Base-by-base conservation (phyloP, 2,888 invertebrate genomes). In the Luperina testacea region DNA sequence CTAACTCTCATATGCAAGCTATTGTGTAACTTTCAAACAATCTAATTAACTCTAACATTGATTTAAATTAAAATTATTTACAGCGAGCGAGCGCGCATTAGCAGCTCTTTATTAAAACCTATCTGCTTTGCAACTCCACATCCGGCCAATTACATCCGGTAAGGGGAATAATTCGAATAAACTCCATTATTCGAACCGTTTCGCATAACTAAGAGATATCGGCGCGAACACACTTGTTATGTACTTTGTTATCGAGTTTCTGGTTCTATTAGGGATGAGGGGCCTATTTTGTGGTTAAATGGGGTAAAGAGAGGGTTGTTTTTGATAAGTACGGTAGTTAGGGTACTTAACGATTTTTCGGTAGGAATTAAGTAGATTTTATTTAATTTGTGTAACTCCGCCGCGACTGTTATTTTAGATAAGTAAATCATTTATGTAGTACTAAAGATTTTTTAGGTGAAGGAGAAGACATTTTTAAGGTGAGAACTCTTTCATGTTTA, bases 121-220 rank as follows among this genome's bases (percentile, higher is more conserved):
- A 86, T 79, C 82, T 79, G 79, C 67, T 86, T 63, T 72, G 75
- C 38, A 82, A 75, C 72, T 72, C 65, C 69, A 72, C 65, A 82
- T 78, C 86, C 86, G 32, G 42, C 74, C 80, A 83, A 86, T 86
- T 86, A 86, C 72, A 75, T 75, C 83, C 74, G 57, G 57, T 72
- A 71, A 68, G 71, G 76, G 67, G 75, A 72, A 85, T 83, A 83
- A 81, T 81, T 72, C 72, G 61, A 65, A 77, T 57, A 77, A 80
- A 80, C 83, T 72, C 74, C 64, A 79, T 85, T 77, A 85, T 75
- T 38, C 75, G 85, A 86, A 77, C 59, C 65, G 74, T 75, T 86
- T 86, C 86, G 72, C 72, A 83, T 85, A 77, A 86, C 76, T 77
- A 61, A 85, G 80, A 77, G 86, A 86, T 86, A 85, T 80, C 75